Evolutionary conservation across 2,113 vertebrate species (phyloP), one percentile per base, ranked within the genome.

Genomic region (Struthidea cinerea): DNA sequence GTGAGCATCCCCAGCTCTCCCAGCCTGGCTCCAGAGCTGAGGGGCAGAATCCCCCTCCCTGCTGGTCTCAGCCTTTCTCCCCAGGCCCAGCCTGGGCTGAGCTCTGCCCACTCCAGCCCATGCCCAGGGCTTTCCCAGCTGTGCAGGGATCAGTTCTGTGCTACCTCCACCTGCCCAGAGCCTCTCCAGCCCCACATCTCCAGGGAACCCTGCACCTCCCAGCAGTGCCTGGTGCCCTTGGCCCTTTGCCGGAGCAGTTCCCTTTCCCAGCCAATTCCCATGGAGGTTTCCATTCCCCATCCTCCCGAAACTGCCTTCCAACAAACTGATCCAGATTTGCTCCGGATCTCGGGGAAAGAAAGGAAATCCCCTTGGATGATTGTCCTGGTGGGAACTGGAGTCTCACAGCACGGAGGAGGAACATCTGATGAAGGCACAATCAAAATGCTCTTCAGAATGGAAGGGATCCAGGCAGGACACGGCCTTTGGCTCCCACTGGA

Each of bases 201-300:
- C 55, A n/a, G 55, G 55, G 55, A n/a, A 5, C 12, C 30, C 53
- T 21, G 53, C 53, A 13, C 7, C 18, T 24, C 59, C 35, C 59
- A 60, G 35, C 69, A 19, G 28, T 6, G 8, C 37, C 35, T 6
- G 49, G 6, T 9, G 20, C 68, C 5, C 5, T 4, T 22, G 35
- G 35, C 35, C 32, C 11, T 9, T 0, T 12, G 28, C 50, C 42
- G 67, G 13, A 70, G 32, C 52, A 27, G 18, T 3, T 74, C 41
- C 7, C 55, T 6, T 15, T 32, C n/a, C 30, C 50, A 61, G 1
- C 3, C 4, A 50, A 50, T 27, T 18, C 64, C 26, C 0, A 1
- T 0, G 4, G 0, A 18, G 11, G 33, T 52, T 19, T 22, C 37
- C 63, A 13, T 16, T 23, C 23, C 44, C 26, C 8, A 5, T 22